These are phyloP conservation scores for Heliconius cydno DNA, from an alignment of 2,888 invertebrate species.

Conservation along the genomic window DNA sequence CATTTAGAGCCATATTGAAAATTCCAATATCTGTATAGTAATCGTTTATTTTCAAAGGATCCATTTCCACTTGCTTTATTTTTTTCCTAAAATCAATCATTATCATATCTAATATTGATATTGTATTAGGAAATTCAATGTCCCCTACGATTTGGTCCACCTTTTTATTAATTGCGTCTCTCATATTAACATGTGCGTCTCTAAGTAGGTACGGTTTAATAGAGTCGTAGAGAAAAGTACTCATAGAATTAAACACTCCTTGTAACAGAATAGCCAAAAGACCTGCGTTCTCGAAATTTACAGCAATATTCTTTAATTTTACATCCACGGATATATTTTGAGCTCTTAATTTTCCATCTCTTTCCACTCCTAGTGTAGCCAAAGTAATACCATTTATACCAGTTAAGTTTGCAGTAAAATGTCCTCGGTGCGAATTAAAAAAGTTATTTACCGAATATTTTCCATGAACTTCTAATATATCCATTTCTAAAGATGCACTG, in stretches of 20 bases:
- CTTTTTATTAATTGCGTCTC: conserved; percentile 88
- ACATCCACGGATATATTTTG: conserved; percentile 92
- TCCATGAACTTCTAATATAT: conserved; percentile 87
- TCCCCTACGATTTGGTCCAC: conserved; percentile 87
- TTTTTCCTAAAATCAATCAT: conserved; percentile 89
- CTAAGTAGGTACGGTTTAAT: conserved; percentile 92
- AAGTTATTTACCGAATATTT: conserved; percentile 89
- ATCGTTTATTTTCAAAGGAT: conserved; percentile 89
- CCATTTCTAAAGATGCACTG: conserved; percentile 88
- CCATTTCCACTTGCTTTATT: conserved; percentile 86
- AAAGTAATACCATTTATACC: conserved; percentile 87
- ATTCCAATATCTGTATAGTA: conserved; percentile 88
- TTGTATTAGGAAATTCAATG: conserved; percentile 91
- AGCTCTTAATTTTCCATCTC: conserved; percentile 89
- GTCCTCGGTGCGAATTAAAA: conserved; percentile 87
- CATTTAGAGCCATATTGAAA: conserved; percentile 86
- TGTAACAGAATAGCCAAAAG: conserved; percentile 88
- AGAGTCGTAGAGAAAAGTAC: conserved; percentile 93
- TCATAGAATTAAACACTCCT: conserved; percentile 91
- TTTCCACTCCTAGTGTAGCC: conserved; percentile 88
- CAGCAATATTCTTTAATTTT: conserved; percentile 87
- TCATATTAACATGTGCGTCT: conserved; percentile 89
- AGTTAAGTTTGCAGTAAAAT: conserved; percentile 89
- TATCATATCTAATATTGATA: conserved; percentile 92
- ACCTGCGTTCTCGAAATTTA: conserved; percentile 93